phyloP scores from a whole-genome alignment of 2,888 invertebrate genomes.

The Galeopsomyia nigrocyanea region DNA sequence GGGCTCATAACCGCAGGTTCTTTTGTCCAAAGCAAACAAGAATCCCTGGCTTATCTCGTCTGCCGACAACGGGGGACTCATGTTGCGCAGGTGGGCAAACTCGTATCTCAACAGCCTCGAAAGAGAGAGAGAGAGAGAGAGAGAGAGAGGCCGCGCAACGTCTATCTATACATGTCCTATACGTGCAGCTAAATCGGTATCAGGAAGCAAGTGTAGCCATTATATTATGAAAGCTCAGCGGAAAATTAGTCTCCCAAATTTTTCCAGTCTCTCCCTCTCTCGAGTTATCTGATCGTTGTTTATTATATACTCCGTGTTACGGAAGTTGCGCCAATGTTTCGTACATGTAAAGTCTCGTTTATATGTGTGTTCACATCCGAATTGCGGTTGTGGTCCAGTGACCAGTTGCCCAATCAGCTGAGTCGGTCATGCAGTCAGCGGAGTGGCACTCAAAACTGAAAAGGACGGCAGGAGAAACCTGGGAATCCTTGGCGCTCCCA shows the following conservation, averaged over 20 bases:
- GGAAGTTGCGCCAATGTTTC: no score
- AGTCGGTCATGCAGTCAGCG: not conserved
- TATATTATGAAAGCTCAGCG: not conserved
- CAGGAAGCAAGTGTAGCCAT: constrained; percentile 23
- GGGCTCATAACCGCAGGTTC: constrained; percentile 29
- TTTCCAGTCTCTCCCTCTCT: no score
- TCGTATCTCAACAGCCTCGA: constrained; percentile 42
- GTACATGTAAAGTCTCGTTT: no score
- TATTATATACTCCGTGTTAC: no score
- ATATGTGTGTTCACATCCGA: no score
- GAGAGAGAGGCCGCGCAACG: constrained; percentile 13
- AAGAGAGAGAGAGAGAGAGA: constrained; percentile 19
- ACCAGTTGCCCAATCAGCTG: constrained; percentile 15
- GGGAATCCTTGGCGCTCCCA: constrained; percentile 33
- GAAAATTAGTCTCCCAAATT: not conserved
- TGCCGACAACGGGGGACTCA: constrained; percentile 23
- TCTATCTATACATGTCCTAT: constrained; percentile 10
- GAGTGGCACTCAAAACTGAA: not conserved
- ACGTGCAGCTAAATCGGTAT: constrained; percentile 17
- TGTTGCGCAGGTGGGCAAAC: constrained; percentile 44
- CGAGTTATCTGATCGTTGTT: no score
- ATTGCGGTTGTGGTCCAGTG: no score
- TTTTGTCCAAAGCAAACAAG: constrained; percentile 46
- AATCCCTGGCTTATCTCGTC: constrained; percentile 46
- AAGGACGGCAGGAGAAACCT: constrained; percentile 7